Evolutionary conservation across 2,113 vertebrate species (phyloP), one percentile per base, ranked within the genome.

Genomic region (Ctenomys sociabilis): DNA sequence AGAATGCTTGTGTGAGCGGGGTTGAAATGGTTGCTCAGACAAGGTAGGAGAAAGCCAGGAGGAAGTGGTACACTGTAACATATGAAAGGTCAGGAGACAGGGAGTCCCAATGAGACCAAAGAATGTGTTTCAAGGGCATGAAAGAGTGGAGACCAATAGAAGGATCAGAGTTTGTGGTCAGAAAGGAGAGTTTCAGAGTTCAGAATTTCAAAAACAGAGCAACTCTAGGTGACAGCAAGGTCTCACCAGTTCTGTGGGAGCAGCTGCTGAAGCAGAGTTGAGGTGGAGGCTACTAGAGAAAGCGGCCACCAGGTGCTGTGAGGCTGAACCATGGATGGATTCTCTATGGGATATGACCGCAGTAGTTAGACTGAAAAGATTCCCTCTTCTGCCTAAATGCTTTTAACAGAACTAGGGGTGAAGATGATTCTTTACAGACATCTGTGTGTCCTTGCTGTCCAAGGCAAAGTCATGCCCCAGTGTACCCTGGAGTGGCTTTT

Each of bases 91-190:
- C 97, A 97, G 95, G 95, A 96, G 97, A 92, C 93, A 84, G 63
- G 83, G 92, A 94, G 81, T 90, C 97, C 95, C 96, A 98, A 96
- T 78, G 97, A 98, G 97, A 98, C 97, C 93, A 98, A 97, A 97
- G 97, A 94, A 93, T 73, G 57, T 26, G 59, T 94, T 96, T 97
- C 96, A 97, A 98, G 97, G 97, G 96, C 96, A 97, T 97, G 90
- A 97, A 98, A 98, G 97, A 94, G 95, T 85, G 81, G 43, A 72
- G 95, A 86, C 92, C 95, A 95, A 97, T 92, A 96, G 97, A 97
- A 97, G 95, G 96, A 97, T 98, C 97, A 98, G 97, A 98, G 96
- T 97, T 97, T 96, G 96, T 95, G 97, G 97, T 95, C 97, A 95
- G 97, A 98, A 97, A 97, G 96, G 85, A 97, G 95, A 96, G 94